Conservation (phyloP, 2,888 invertebrate species). For the Drosophila borborema region DNA sequence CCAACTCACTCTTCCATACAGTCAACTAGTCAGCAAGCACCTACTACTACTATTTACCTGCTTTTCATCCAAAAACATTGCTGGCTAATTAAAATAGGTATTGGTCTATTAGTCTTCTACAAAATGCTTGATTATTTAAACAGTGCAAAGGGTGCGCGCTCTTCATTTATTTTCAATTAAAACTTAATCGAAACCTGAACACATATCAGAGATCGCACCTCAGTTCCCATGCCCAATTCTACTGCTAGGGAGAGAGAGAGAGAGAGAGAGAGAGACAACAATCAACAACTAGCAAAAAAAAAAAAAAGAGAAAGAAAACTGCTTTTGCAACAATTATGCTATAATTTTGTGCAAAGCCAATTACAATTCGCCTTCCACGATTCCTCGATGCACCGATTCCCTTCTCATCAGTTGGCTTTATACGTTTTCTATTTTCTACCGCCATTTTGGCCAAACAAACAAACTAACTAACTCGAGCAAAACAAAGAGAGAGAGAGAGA, state of each 20-base stretch:
- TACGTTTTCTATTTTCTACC: constrained; percentile 58
- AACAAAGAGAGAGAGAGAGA: background rate
- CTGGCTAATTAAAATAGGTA: background rate
- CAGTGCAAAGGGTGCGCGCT: constrained; percentile 32
- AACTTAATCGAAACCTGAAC: constrained; percentile 67
- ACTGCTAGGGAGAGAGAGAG: constrained; percentile 5
- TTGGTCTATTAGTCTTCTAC: background rate
- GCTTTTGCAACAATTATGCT: constrained; percentile 69
- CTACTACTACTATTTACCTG: background rate
- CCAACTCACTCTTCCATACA: too few species aligned
- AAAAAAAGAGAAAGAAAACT: constrained; percentile 33
- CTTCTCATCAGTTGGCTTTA: constrained; percentile 21
- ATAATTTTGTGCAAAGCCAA: constrained; percentile 47
- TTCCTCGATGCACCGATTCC: background rate
- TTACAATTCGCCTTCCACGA: background rate
- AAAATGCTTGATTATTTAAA: constrained; percentile 33
- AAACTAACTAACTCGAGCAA: constrained; percentile 28
- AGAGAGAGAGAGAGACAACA: constrained; percentile 17
- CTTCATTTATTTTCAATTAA: constrained; percentile 74
- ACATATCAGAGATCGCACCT: constrained; percentile 39
- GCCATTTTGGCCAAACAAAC: constrained; percentile 50
- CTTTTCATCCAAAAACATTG: background rate
- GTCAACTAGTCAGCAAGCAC: too few species aligned
- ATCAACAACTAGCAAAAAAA: constrained; percentile 13
- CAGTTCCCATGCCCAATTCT: background rate